Evolutionary conservation across 1,140 invertebrate species (phyloP).

Genomic region (Eciton burchellii): DNA sequence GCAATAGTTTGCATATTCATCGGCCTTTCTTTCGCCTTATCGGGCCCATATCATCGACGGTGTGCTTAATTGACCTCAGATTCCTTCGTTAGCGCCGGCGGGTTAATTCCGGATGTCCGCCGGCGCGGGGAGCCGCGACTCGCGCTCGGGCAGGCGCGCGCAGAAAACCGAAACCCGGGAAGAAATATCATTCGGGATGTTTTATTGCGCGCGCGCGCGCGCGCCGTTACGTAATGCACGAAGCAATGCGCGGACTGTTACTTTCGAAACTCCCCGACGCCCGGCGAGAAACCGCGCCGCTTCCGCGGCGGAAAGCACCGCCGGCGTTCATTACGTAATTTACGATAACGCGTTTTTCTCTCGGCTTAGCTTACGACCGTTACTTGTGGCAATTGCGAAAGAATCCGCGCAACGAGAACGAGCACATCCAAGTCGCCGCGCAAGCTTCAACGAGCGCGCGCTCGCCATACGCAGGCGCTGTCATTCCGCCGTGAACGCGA

Average conservation of each 20-base stretch:
- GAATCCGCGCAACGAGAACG: background rate
- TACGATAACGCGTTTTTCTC: constrained; percentile 32
- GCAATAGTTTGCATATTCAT: constrained; percentile 81
- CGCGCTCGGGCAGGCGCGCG: background rate
- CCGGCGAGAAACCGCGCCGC: background rate
- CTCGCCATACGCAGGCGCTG: background rate
- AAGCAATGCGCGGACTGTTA: background rate
- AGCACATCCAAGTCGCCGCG: constrained; percentile 34
- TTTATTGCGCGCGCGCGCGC: background rate
- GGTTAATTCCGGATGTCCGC: constrained; percentile 76
- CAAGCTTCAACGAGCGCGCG: constrained; percentile 61
- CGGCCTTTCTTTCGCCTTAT: constrained; percentile 75
- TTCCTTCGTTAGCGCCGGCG: constrained; percentile 81
- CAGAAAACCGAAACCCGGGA: background rate
- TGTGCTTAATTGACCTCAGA: constrained; percentile 80
- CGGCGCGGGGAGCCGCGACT: constrained; percentile 28
- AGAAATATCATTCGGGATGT: background rate
- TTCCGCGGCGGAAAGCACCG: background rate
- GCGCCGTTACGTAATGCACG: background rate
- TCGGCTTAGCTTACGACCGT: constrained; percentile 6
- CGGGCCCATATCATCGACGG: constrained; percentile 76
- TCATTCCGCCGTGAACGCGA: constrained; percentile 2
- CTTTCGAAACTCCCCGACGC: background rate
- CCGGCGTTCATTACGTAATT: constrained; percentile 12
- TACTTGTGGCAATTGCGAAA: constrained; percentile 39